Conservation (phyloP, 2,113 vertebrate genomes). For the Semnornis frantzii region DNA sequence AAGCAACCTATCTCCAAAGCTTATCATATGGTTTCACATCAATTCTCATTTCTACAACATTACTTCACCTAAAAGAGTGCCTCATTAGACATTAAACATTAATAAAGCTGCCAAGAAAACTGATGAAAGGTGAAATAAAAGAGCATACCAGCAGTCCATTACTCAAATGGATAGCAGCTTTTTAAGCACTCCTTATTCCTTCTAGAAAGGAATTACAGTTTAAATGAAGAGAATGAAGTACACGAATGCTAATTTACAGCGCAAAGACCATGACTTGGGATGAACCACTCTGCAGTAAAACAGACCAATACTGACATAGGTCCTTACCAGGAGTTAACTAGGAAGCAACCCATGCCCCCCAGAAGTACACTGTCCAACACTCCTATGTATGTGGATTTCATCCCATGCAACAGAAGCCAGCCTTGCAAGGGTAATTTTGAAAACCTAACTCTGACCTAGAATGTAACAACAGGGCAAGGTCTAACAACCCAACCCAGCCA, state of each 20-base stretch:
- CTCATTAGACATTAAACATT: neutral
- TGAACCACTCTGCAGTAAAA: neutral
- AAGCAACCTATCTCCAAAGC: neutral
- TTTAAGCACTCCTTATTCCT: neutral
- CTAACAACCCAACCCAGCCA: neutral
- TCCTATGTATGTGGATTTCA: accelerated
- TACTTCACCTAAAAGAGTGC: neutral
- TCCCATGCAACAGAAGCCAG: accelerated
- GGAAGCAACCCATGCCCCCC: neutral
- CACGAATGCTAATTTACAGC: neutral
- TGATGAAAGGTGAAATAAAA: neutral
- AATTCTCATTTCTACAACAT: neutral
- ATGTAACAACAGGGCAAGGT: neutral
- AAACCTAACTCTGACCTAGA: neutral
- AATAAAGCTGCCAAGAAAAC: neutral
- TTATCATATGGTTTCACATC: neutral
- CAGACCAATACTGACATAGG: neutral
- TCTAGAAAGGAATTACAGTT: neutral
- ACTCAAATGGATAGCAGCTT: neutral
- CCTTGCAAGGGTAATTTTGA: neutral
- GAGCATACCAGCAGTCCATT: neutral
- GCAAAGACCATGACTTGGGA: accelerated
- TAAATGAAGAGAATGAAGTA: neutral
- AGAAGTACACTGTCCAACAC: neutral
- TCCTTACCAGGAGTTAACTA: neutral